Evolutionary conservation across 2,888 invertebrate species (phyloP).

Genomic region (Dolomedes plantarius): DNA sequence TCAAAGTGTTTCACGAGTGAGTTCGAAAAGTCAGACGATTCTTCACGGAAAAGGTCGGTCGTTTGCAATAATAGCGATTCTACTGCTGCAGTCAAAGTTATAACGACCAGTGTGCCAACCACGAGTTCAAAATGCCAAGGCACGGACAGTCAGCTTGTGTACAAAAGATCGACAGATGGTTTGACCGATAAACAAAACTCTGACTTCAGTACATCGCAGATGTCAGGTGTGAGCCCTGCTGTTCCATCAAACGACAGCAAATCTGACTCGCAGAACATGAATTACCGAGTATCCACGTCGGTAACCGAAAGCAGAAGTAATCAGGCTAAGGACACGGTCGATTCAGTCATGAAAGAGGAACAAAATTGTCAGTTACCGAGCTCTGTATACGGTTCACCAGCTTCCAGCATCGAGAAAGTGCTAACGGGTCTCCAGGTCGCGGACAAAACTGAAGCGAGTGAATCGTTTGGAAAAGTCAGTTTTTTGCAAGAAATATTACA

Average conservation of each 20-base stretch:
- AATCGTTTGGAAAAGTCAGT: slow-evolving; percentile 41
- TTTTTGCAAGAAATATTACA: slow-evolving; percentile 61
- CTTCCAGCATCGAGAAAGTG: slow-evolving; percentile 67
- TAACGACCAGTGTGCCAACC: neutral
- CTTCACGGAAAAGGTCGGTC: neutral
- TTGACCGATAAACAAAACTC: slow-evolving; percentile 16
- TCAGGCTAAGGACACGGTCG: slow-evolving; percentile 23
- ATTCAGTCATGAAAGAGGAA: neutral
- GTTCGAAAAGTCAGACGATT: neutral
- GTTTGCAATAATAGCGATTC: neutral
- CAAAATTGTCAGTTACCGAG: slow-evolving; percentile 62
- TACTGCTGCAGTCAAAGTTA: slow-evolving; percentile 6
- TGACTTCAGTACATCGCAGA: slow-evolving; percentile 7
- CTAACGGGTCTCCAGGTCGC: slow-evolving; percentile 37
- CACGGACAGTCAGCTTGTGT: neutral
- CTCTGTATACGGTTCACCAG: slow-evolving; percentile 66
- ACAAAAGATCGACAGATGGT: slow-evolving; percentile 6
- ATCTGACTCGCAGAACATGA: slow-evolving; percentile 42
- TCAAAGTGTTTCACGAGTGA: neutral
- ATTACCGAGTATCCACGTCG: slow-evolving; percentile 52
- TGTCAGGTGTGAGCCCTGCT: slow-evolving; percentile 34
- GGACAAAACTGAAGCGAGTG: neutral
- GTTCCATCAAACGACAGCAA: neutral
- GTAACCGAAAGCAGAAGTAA: slow-evolving; percentile 37
- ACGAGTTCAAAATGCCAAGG: neutral